Base-by-base conservation (phyloP, 2,113 vertebrate species). In the Tragelaphus strepsiceros region DNA sequence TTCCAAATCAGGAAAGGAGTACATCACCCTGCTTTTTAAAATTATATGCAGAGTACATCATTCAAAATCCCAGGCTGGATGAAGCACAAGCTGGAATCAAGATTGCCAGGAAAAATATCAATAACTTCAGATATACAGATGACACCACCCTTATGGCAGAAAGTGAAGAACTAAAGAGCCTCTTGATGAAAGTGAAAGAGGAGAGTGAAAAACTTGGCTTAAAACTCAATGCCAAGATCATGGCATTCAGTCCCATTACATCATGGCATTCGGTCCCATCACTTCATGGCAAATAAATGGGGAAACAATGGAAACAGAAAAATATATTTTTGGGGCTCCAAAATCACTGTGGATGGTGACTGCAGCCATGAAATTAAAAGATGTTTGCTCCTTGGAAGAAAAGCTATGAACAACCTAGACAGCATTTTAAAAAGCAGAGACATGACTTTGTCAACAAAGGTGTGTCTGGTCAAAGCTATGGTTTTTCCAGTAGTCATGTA, bases 31-130 rank as follows among this genome's bases (percentile, higher is more conserved):
- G 64, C 8, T 67, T 35, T 19, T 67, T 67, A 19, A 67, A n/a
- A 19, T 67, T 19, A 67, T 21, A n/a, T 35, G 64, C 64, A 67
- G 64, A n/a, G 16, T 35, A 67, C 32, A 67, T 67, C 64, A 67
- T n/a, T 16, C 0, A 0, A 67, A n/a, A 67, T 67, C 32, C 7
- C 4, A n/a, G 64, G 16, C 64, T n/a, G 17, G 7, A 67, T 19
- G 64, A 67, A 67, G 32, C 32, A 67, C 16, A 67, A 67, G 64
- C 64, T 67, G 64, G 32, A 67, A 19, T 67, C 64, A n/a, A 67
- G 16, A 67, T 19, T 67, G 7, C 32, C 64, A n/a, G 16, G 32
- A 67, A 19, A 67, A 67, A n/a, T 67, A 67, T 19, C 64, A 67
- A 35, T n/a, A 67, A 19, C 16, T 17, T 67, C 32, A 67, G 16